A percentile compares a stretch with the other conserved stretches of the same genome.
phyloP scores from a whole-genome alignment of 2,888 invertebrate genomes.

The Phoenoteleia sp. region DNA sequence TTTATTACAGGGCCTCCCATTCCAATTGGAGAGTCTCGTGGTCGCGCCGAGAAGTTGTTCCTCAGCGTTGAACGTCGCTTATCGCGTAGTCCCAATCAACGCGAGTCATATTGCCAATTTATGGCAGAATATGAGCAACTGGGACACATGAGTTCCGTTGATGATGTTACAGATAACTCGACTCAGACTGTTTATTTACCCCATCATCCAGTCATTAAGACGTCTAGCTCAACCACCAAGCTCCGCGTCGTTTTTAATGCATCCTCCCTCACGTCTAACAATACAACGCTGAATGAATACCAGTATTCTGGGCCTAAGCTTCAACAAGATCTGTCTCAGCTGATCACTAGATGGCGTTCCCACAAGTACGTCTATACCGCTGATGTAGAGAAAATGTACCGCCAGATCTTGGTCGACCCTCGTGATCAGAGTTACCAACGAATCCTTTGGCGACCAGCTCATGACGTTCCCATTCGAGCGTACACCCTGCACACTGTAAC shows the following conservation, averaged over 20 bases:
- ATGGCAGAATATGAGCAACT: neutral
- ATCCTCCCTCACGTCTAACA: neutral
- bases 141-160: no score
- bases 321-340: neutral
- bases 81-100: no score
- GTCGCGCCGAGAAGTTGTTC: no score
- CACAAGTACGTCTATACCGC: neutral
- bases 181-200: neutral
- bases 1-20: no score
- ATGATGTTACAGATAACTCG: no score
- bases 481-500: neutral
- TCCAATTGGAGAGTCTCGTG: no score
- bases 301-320: no score
- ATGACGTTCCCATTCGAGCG: no score
- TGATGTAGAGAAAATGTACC: constrained; percentile 4
- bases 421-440: neutral
- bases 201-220: neutral
- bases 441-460: neutral
- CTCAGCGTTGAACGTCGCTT: no score
- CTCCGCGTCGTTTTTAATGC: neutral
- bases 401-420: constrained; percentile 1
- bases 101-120: no score
- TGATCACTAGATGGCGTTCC: neutral
- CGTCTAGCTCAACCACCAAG: no score
- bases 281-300: no score